Conservation (phyloP, 2,797 vertebrate species). For the Propithecus deckenii region DNA sequence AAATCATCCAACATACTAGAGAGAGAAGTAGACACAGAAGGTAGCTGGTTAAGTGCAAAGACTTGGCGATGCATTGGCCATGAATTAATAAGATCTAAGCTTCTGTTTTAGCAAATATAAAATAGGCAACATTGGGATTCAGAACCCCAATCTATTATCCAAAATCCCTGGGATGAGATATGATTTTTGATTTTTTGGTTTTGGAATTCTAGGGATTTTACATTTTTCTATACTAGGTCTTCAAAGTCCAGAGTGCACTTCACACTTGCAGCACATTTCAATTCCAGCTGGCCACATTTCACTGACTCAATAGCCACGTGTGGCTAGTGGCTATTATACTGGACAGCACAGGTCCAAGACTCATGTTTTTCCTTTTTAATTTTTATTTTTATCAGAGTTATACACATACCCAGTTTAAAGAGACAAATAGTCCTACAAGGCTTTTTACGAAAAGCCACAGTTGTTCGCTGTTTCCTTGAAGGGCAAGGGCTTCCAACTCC, state of each 20-base stretch:
- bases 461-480: not conserved
- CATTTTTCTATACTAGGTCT: not conserved
- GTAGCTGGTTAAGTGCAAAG: not conserved
- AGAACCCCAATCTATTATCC: not conserved
- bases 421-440: not conserved
- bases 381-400: not conserved
- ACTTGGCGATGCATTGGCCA: accelerated
- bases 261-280: accelerated
- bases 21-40: constrained; percentile 50
- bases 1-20: constrained; percentile 98
- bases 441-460: not conserved
- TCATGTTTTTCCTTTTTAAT: not conserved
- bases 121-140: not conserved
- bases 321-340: not conserved
- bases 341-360: not conserved
- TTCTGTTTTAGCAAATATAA: not conserved
- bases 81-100: accelerated
- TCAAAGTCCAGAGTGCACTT: not conserved
- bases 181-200: not conserved
- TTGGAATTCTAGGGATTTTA: not conserved
- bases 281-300: not conserved
- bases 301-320: not conserved
- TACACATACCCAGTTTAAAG: not conserved
- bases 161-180: not conserved
- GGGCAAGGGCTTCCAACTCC: not conserved